Evolutionary conservation across 2,113 vertebrate species (phyloP), one percentile per base, ranked within the genome.

Genomic region (Meleagris gallopavo): DNA sequence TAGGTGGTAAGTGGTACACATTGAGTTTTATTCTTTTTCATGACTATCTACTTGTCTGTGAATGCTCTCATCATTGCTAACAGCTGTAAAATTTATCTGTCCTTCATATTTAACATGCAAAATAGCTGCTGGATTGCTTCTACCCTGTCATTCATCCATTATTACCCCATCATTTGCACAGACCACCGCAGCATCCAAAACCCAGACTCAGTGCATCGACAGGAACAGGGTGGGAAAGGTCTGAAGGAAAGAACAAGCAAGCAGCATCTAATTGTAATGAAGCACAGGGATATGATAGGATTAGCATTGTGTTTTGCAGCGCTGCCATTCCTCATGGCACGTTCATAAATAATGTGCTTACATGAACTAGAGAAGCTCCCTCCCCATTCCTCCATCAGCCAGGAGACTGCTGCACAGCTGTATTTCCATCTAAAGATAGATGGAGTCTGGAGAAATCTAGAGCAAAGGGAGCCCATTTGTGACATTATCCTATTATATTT

Each of bases 31-130:
- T 67, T 66, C 57, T 71, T 32, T 75, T 70, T 62, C 88, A 72
- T 86, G 58, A 79, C 60, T 89, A 32, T 43, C 76, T 80, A 13
- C 69, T 93, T 66, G 93, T 76, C 87, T 85, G 85, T 24, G 67
- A 93, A 85, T 41, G 58, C 55, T 90, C 48, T 83, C 50, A 89
- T 86, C 76, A 40, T 55, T 30, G 55, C 40, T 64, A 85, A 75
- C 58, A 83, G 76, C 83, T 93, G 83, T 41, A 81, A 71, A 72
- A 83, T 48, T 22, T 70, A 66, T 52, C 57, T 32, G 32, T 41
- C 81, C 73, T 80, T 83, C 76, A 24, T n/a, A 75, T 71, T 79
- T 65, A 84, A 72, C 66, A 82, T 54, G 64, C 69, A 60, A 57
- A 89, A 67, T 17, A 89, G 48, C 27, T 36, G 55, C 67, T 43